A percentile compares a stretch with the other conserved stretches of the same genome.
Conservation (phyloP, 2,888 invertebrate species). For the Stenurella melanura region DNA sequence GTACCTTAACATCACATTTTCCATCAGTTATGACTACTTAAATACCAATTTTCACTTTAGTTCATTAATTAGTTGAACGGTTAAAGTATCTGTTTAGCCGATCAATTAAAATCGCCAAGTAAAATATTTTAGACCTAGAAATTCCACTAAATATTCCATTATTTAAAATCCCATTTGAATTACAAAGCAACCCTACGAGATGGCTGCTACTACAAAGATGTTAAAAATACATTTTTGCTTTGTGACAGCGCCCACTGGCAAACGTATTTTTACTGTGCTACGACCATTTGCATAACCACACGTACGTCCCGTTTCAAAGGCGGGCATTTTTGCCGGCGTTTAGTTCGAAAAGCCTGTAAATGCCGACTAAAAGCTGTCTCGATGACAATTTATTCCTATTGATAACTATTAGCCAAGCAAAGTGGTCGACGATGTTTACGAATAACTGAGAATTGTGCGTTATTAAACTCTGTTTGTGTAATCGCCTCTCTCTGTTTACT, state of each 20-base stretch:
- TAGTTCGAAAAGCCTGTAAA: not conserved
- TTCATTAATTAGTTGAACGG: too few species aligned
- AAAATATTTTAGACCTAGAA: too few species aligned
- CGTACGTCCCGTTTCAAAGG: not conserved
- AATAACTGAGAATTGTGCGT: conserved; percentile 2
- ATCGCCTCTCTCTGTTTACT: not conserved
- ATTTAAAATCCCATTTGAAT: too few species aligned
- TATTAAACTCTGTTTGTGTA: not conserved
- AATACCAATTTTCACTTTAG: too few species aligned
- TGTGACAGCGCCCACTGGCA: not conserved
- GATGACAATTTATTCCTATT: conserved; percentile 4
- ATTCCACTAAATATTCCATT: too few species aligned
- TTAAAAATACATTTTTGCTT: not conserved
- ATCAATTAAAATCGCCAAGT: too few species aligned
- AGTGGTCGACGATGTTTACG: conserved; percentile 1
- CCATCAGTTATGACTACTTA: too few species aligned
- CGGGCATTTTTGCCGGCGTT: not conserved
- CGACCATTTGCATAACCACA: conserved; percentile 1
- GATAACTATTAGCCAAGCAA: conserved; percentile 7
- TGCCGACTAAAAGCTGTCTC: not conserved
- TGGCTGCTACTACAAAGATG: not conserved
- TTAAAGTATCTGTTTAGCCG: too few species aligned
- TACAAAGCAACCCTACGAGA: too few species aligned
- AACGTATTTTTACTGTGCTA: not conserved
- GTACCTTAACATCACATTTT: too few species aligned